Conservation (phyloP, 2,113 vertebrate species). For the Passerina amoena region DNA sequence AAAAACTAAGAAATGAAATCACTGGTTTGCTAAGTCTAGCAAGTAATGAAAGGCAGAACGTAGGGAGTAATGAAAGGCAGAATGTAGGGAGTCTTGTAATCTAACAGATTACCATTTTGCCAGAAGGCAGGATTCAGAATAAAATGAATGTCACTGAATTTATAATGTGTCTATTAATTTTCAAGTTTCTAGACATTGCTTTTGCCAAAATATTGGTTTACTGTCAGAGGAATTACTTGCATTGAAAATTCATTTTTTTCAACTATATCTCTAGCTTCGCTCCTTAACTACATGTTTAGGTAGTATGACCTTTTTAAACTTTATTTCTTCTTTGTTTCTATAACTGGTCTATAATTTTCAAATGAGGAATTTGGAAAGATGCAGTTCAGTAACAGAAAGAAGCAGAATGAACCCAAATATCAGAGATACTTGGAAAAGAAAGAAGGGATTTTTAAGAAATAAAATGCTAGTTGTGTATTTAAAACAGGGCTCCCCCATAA, state of each 20-base stretch:
- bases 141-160: not conserved
- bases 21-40: not conserved
- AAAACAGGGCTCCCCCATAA: not conserved
- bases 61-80: not conserved
- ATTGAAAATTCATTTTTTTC: not conserved
- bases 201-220: not conserved
- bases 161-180: not conserved
- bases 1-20: not conserved
- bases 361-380: not conserved
- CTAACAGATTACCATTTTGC: not conserved
- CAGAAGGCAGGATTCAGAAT: not conserved
- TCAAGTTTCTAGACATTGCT: not conserved
- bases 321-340: not conserved
- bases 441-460: not conserved
- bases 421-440: not conserved
- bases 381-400: not conserved
- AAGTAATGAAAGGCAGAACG: not conserved
- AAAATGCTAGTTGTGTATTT: not conserved
- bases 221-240: not conserved
- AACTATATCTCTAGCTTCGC: not conserved
- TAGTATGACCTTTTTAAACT: not conserved
- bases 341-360: not conserved
- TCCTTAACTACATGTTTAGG: not conserved
- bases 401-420: not conserved
- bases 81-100: not conserved